Conservation (phyloP, 1,140 invertebrate genomes). For the Drosophila kikkawai region DNA sequence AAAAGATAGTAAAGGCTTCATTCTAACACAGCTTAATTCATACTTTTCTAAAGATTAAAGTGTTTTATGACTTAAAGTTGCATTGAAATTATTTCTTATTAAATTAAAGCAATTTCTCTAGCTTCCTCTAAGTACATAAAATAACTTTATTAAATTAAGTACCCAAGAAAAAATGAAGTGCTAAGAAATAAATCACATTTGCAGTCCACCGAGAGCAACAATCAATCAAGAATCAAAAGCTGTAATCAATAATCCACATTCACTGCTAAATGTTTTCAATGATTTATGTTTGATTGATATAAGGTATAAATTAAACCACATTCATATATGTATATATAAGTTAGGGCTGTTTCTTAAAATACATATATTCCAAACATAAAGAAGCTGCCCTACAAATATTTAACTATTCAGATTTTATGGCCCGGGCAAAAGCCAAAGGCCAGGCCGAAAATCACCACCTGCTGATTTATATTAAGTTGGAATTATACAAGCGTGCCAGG, state of each 20-base stretch:
- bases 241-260: constrained; percentile 16
- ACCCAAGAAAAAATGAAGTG: neutral
- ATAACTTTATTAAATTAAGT: neutral
- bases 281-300: constrained; percentile 19
- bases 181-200: neutral
- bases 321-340: neutral
- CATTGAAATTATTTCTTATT: neutral
- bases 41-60: too few species aligned
- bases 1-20: too few species aligned
- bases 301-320: neutral
- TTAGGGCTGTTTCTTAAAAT: neutral
- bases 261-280: neutral
- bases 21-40: too few species aligned
- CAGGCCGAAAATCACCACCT: constrained; percentile 60
- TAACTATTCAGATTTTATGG: constrained; percentile 6
- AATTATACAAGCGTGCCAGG: constrained; percentile 57
- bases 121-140: neutral
- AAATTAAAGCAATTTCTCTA: neutral
- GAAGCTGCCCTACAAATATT: constrained; percentile 1
- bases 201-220: neutral
- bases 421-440: constrained; percentile 12
- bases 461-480: constrained; percentile 73
- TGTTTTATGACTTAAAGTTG: too few species aligned
- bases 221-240: constrained; percentile 23
- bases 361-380: neutral